Evolutionary conservation across 2,797 vertebrate genomes (phyloP), one percentile per base, ranked within the genome.

Genomic region (Falco berigora): DNA sequence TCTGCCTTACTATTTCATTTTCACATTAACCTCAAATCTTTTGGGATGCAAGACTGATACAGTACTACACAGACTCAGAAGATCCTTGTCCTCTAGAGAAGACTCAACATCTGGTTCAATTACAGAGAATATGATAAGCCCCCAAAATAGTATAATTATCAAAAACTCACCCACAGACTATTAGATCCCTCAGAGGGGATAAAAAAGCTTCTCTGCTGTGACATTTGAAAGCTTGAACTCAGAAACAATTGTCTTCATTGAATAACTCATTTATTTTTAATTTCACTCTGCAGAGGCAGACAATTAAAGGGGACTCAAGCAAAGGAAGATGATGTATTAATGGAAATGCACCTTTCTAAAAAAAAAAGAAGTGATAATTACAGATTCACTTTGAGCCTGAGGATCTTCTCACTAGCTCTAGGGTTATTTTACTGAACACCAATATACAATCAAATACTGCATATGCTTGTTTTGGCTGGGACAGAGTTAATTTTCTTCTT

Each of bases 61-160:
- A 85, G 34, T 78, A 73, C 73, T 83, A 91, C 88, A 96, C 62
- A 81, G 91, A 86, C 74, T 94, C 68, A 78, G 87, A 96, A 96
- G 82, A 90, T 92, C 83, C 42, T 91, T 74, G 81, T 97, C 68
- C 95, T 96, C 94, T 75, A 86, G 93, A 98, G 96, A 96, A 96
- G 94, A 93, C 77, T 95, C 93, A 97, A 96, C 97, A 98, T 97
- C 96, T 98, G 96, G 83, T 93, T 97, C 95, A 97, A 96, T 97
- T 97, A 97, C 67, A 86, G 83, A 93, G 80, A 97, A 94, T 93
- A 96, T 55, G 85, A 95, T 88, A 94, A 97, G 78, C 46, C 85
- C 64, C 3, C 38, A 96, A 97, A 97, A 77, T 40, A 66, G 47
- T 4, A 47, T 88, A 84, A 92, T 95, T 94, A 93, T 88, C 46